Conservation (phyloP, 2,113 vertebrate genomes). For the Garra rufa region DNA sequence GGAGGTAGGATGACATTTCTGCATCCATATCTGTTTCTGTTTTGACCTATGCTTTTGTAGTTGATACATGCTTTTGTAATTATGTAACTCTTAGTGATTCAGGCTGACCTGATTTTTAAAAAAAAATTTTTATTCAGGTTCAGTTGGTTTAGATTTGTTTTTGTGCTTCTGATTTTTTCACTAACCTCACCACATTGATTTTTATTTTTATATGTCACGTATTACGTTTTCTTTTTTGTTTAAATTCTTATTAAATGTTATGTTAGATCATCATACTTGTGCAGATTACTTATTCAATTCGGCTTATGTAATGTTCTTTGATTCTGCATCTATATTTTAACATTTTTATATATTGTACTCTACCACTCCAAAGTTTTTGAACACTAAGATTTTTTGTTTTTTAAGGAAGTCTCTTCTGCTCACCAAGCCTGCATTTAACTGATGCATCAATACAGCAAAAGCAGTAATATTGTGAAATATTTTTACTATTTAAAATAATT, state of each 20-base stretch:
- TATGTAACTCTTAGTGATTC: not conserved
- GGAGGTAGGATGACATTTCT: conserved; percentile 76
- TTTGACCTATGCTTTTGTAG: not conserved
- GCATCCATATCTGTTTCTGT: not conserved
- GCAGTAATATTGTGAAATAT: too few relatives aligned
- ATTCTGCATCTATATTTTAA: too few relatives aligned
- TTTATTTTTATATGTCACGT: not conserved
- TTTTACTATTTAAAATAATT: too few relatives aligned
- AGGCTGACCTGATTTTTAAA: not conserved
- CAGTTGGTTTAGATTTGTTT: not conserved
- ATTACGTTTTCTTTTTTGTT: not conserved
- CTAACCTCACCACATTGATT: not conserved
- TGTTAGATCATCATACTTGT: not conserved
- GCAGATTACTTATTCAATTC: not conserved
- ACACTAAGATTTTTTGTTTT: too few relatives aligned
- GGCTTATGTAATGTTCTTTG: too few relatives aligned
- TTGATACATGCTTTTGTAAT: not conserved
- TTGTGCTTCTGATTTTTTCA: not conserved
- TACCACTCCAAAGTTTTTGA: too few relatives aligned
- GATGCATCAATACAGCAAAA: too few relatives aligned
- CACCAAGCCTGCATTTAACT: too few relatives aligned
- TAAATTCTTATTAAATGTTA: not conserved
- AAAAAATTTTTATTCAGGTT: not conserved
- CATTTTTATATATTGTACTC: too few relatives aligned
- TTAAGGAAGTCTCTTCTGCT: too few relatives aligned